A percentile compares a stretch with the other conserved stretches of the same genome.
These are phyloP conservation scores for Argya squamiceps DNA, from an alignment of 2,797 vertebrate genomes.

Conservation along the genomic window DNA sequence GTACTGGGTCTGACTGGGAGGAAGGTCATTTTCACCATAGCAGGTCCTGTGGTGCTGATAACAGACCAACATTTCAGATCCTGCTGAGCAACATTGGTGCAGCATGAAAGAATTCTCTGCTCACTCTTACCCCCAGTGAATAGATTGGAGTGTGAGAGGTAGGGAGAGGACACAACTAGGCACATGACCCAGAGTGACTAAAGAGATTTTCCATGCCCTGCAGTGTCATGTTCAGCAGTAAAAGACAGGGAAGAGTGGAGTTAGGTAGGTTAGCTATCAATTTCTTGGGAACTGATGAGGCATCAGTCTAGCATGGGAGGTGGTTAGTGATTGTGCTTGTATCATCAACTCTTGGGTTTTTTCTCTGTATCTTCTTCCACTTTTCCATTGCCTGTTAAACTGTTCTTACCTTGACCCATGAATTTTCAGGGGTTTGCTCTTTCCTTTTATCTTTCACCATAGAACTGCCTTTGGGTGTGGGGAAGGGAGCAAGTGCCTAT, in stretches of 20 bases:
- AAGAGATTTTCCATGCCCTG: background rate
- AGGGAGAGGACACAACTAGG: background rate
- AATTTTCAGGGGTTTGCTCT: background rate
- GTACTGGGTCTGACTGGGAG: background rate
- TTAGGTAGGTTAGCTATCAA: background rate
- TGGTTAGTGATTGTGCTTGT: background rate
- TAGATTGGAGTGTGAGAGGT: accelerated
- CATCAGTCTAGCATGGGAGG: background rate
- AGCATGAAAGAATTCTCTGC: background rate
- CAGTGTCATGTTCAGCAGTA: background rate
- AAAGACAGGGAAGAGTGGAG: accelerated
- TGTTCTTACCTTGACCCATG: background rate
- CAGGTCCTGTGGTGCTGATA: background rate
- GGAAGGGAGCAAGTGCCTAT: background rate
- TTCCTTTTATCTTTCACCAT: background rate
- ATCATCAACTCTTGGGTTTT: background rate
- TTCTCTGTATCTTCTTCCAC: background rate
- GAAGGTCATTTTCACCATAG: background rate
- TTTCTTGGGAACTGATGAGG: accelerated
- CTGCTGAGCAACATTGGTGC: background rate
- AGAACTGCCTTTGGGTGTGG: background rate
- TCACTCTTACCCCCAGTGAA: accelerated
- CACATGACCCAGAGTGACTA: background rate
- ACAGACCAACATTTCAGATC: background rate
- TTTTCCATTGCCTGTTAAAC: background rate